These are phyloP conservation scores for Dasyurus viverrinus DNA, from an alignment of 2,113 vertebrate species.

Conservation along the genomic window DNA sequence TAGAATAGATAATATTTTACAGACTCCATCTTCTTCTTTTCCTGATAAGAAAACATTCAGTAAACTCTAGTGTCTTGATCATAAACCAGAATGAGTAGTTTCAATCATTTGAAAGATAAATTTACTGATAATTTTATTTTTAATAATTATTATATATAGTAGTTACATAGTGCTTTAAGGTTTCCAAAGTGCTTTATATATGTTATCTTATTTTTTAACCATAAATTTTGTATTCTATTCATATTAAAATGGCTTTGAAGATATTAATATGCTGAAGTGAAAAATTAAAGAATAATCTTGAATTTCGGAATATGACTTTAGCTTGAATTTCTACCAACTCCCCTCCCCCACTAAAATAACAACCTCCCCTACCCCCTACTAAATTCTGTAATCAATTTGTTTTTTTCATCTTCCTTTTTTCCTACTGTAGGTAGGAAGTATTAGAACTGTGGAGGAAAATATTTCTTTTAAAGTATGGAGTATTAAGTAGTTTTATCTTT, in stretches of 20 bases:
- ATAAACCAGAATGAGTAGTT: conserved; percentile 12
- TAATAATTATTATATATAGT: not conserved
- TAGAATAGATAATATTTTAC: conserved; percentile 25
- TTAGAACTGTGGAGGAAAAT: conserved; percentile 42
- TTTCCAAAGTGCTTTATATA: not conserved
- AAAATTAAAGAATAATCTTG: not conserved
- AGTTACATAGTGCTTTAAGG: not conserved
- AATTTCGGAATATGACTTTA: not conserved
- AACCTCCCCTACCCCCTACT: not conserved
- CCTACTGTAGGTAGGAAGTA: conserved; percentile 6
- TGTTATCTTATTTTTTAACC: not conserved
- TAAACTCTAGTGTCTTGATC: conserved; percentile 22
- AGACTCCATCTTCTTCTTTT: conserved; percentile 51
- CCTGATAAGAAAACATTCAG: conserved; percentile 34
- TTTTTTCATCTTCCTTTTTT: conserved; percentile 41
- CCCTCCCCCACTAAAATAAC: no score
- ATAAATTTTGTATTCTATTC: not conserved
- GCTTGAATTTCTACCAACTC: not conserved
- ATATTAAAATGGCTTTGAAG: not conserved
- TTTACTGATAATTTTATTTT: not conserved
- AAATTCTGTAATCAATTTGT: conserved; percentile 8
- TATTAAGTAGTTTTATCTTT: conserved; percentile 44
- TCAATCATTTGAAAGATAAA: conserved; percentile 30
- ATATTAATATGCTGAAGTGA: not conserved
- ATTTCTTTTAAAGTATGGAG: conserved; percentile 24